Percentiles rank a stretch among this genome's conserved stretches.
Evolutionary conservation across 2,113 vertebrate genomes (phyloP).

Genomic region (Myrmecophaga tridactyla): DNA sequence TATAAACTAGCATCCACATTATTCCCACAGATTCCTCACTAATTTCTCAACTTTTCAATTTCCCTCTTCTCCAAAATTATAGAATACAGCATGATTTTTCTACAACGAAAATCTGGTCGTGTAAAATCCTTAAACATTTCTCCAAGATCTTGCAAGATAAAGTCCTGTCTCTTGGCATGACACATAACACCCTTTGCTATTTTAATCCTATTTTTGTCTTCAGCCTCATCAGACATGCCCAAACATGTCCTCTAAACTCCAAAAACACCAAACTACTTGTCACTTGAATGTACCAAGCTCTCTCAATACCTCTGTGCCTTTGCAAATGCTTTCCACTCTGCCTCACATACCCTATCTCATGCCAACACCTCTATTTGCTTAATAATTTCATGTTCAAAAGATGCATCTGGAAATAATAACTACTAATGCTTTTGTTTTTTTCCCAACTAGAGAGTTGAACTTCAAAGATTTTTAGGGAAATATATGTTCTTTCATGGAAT

Average conservation of each 20-base stretch:
- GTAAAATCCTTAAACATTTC: neutral
- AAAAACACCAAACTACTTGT: neutral
- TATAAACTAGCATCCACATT: neutral
- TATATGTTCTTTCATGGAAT: neutral
- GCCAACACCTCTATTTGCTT: neutral
- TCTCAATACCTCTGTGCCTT: neutral
- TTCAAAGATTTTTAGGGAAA: constrained; percentile 1
- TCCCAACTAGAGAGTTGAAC: neutral
- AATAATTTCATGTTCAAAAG: neutral
- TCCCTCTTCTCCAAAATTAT: neutral
- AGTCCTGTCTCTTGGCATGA: neutral
- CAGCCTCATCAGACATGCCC: neutral
- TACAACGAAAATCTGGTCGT: neutral
- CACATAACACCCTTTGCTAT: neutral
- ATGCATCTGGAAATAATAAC: neutral
- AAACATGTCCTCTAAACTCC: neutral
- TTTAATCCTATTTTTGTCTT: neutral
- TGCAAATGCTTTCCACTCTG: neutral
- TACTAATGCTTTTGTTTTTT: neutral
- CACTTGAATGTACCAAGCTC: neutral
- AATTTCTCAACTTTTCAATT: neutral
- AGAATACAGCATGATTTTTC: neutral
- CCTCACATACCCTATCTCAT: neutral
- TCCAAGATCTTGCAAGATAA: neutral
- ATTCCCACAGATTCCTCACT: neutral